These are phyloP conservation scores for Pocillopora grandis DNA, from an alignment of 92 coral and sea anemone species.

Conservation along the genomic window DNA sequence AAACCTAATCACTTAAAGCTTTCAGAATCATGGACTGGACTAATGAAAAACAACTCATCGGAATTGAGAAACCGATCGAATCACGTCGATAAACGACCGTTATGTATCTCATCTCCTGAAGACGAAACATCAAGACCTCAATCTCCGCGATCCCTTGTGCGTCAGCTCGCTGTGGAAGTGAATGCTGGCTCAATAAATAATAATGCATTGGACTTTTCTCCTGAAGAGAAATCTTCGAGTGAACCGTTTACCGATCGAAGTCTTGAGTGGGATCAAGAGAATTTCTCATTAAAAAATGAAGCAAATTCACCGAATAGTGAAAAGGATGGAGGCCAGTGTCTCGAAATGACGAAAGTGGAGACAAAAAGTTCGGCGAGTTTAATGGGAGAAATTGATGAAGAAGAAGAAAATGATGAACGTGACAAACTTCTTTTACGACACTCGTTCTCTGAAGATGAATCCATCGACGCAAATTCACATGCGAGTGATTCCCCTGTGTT, in stretches of 20 bases:
- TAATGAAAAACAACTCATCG: conserved; percentile 1
- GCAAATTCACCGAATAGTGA: not conserved
- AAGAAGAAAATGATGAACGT: conserved; percentile 12
- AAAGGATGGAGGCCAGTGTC: conserved; percentile 1
- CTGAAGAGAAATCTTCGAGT: conserved; percentile 16
- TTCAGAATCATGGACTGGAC: conserved; percentile 45
- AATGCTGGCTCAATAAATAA: conserved; percentile 12
- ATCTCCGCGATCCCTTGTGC: conserved; percentile 24
- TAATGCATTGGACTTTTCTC: not conserved
- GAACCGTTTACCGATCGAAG: conserved; percentile 37
- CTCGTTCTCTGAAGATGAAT: not conserved
- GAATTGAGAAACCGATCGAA: conserved; percentile 18
- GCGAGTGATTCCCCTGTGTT: conserved; percentile 15
- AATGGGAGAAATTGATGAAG: conserved; percentile 20
- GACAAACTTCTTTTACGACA: conserved; percentile 14
- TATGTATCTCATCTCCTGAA: conserved; percentile 1
- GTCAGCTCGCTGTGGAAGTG: conserved; percentile 37
- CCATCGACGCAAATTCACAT: not conserved
- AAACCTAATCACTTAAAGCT: conserved; percentile 51
- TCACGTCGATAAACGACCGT: conserved; percentile 22
- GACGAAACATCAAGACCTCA: conserved; percentile 9
- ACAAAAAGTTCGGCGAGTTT: not conserved
- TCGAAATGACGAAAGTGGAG: conserved; percentile 21
- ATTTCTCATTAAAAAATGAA: conserved; percentile 32
- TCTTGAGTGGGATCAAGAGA: conserved; percentile 69